These are phyloP conservation scores for Spodoptera frugiperda DNA, from an alignment of 1,140 invertebrate genomes.

Conservation along the genomic window DNA sequence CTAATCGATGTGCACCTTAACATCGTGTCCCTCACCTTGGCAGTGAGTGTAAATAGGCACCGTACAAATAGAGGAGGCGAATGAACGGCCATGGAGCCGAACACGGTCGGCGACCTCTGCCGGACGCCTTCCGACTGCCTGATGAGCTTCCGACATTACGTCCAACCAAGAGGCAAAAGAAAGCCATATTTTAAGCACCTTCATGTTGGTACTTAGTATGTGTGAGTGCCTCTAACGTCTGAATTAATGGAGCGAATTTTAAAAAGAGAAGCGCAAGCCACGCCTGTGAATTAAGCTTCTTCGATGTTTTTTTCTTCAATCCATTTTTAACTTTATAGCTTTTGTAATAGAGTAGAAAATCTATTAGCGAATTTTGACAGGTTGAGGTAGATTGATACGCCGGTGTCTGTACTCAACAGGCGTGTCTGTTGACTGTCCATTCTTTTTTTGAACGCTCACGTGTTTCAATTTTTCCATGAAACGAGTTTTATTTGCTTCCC, in stretches of 20 bases:
- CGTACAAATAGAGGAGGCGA: conserved; percentile 49
- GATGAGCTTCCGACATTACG: conserved; percentile 61
- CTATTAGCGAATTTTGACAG: no score
- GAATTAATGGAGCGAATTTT: conserved; percentile 4
- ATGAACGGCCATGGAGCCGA: conserved; percentile 69
- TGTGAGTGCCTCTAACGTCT: neutral
- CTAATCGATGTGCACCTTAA: conserved; percentile 28
- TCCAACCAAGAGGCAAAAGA: conserved; percentile 21
- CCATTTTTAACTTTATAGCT: no score
- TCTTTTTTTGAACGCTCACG: conserved; percentile 2
- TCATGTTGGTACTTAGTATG: neutral
- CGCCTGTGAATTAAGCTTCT: no score
- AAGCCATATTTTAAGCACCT: conserved; percentile 17
- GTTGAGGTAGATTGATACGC: no score
- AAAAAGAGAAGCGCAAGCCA: neutral
- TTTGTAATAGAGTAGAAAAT: no score
- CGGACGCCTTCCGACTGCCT: conserved; percentile 62
- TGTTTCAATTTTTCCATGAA: conserved; percentile 21
- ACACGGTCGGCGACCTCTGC: conserved; percentile 72
- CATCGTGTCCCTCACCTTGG: conserved; percentile 69
- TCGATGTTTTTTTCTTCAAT: no score
- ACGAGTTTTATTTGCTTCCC: conserved; percentile 20
- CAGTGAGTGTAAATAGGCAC: conserved; percentile 58
- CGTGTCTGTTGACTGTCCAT: neutral
- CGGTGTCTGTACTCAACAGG: neutral